Base-by-base conservation (phyloP, 2,113 vertebrate species). In the Chelonoidis abingdonii region DNA sequence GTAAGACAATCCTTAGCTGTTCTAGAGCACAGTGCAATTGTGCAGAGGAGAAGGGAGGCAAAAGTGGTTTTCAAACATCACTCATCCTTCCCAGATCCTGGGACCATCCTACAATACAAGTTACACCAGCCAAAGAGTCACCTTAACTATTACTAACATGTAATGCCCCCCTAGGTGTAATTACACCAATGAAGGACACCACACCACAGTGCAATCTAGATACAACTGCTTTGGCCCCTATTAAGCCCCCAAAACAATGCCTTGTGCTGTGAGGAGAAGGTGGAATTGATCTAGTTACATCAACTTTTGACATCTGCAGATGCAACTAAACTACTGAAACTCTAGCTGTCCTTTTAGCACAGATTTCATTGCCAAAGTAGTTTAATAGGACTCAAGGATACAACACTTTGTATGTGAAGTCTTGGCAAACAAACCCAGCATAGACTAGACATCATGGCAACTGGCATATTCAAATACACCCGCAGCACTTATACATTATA, bases 251-350 rank as follows among this genome's bases (percentile, higher is more conserved):
- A 82, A 50, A n/a, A 35, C 2, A 25, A 9, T 65, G 76, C 7
- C 14, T 13, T 59, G 57, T 27, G 27, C 27, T 59, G 56, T 25
- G 24, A 24, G 56, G 56, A 62, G 59, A 29, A 62, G 6, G 59
- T 31, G 29, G 27, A 62, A 31, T 31, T 35, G 59, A 31, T 13
- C 29, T 31, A 62, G 3, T 62, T 31, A 62, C 59, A 62, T 31
- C 13, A 35, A 12, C 13, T 62, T 62, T 62, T 62, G 59, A 62
- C 13, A 62, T 29, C 29, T 7, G 3, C 12, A 38, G 53, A 38
- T 44, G 29, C 76, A 52, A 8, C 4, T 1, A 0, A 47, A 8
- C 1, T 10, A 14, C 25, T 25, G 41, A 21, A 78, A 49, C 19
- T 13, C 7, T 21, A 47, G 5, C 35, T 57, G 25, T 69, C 22